These are phyloP conservation scores for Pseudochirops corinnae DNA, from an alignment of 2,797 vertebrate genomes.

Conservation along the genomic window DNA sequence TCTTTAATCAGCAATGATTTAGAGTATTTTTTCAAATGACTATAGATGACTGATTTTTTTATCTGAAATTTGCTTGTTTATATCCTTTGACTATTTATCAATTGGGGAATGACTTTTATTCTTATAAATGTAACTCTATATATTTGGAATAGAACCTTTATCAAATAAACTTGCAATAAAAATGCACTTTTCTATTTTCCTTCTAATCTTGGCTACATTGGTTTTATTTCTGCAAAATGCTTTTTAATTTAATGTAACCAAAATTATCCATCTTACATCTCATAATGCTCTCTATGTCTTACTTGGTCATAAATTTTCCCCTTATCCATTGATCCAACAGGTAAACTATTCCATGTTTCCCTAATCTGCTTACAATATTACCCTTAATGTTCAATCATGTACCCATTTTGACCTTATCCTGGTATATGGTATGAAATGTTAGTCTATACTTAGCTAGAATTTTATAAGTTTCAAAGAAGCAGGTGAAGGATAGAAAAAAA, in stretches of 20 bases:
- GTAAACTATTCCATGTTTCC: neutral
- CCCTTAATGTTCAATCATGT: neutral
- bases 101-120: neutral
- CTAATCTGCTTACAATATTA: neutral
- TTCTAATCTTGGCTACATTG: neutral
- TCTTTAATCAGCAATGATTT: neutral
- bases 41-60: neutral
- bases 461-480: neutral
- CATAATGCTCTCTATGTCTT: neutral
- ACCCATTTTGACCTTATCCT: neutral
- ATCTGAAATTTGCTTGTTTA: neutral
- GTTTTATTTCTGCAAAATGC: neutral
- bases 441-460: neutral
- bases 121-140: neutral
- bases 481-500: neutral
- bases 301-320: neutral
- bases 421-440: neutral
- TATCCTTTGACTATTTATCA: neutral
- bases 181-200: neutral
- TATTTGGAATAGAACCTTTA: neutral
- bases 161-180: neutral
- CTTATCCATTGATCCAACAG: neutral
- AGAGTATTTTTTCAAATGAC: neutral
- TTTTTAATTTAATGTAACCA: neutral
- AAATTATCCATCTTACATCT: neutral